These are phyloP conservation scores for Anarsia innoxiella DNA, from an alignment of 2,888 invertebrate genomes.

Conservation along the genomic window DNA sequence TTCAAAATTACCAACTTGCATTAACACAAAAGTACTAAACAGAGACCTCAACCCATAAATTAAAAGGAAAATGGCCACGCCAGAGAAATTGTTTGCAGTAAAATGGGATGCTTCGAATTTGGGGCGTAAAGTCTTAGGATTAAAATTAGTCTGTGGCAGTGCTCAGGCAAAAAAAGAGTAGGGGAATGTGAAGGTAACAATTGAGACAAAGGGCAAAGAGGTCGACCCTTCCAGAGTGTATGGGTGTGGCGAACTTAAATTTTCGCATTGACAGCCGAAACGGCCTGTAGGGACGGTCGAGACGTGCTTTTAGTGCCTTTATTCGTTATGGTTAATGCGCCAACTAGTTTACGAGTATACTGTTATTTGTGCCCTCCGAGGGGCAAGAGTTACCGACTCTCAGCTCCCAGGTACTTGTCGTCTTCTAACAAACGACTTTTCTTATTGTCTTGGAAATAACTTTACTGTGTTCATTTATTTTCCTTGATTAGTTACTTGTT, in stretches of 20 bases:
- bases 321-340: conserved; percentile 73
- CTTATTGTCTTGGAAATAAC: no score
- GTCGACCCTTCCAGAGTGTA: conserved; percentile 69
- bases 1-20: neutral
- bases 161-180: conserved; percentile 31
- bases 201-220: conserved; percentile 68
- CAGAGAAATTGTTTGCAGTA: neutral
- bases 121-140: neutral
- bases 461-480: no score
- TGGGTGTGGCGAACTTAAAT: conserved; percentile 73
- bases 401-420: no score
- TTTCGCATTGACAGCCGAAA: conserved; percentile 75
- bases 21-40: neutral
- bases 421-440: no score
- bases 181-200: conserved; percentile 46
- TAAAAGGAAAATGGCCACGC: neutral
- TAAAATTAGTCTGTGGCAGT: conserved; percentile 16
- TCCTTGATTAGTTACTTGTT: no score
- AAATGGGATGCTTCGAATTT: neutral
- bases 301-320: conserved; percentile 72
- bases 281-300: conserved; percentile 64
- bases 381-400: conserved; percentile 25
- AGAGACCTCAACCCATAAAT: neutral
- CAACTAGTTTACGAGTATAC: conserved; percentile 66
- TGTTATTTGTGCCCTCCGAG: conserved; percentile 63